Conservation (phyloP, 2,888 invertebrate species). For the Parelbella ahira region DNA sequence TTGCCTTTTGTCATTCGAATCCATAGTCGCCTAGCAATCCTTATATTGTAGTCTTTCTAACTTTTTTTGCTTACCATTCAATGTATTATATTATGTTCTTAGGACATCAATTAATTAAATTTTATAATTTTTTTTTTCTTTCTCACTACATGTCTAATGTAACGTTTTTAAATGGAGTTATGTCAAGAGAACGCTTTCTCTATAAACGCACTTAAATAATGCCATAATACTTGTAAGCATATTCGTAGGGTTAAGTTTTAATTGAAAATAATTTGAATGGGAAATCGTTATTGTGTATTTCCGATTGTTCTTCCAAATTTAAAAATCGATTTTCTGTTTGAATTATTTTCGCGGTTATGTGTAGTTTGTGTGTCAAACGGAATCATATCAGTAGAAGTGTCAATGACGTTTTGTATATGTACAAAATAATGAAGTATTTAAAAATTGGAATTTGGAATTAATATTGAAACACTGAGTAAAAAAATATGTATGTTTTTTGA, state of each 20-base stretch:
- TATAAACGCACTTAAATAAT: constrained; percentile 39
- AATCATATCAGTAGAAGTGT: constrained; percentile 30
- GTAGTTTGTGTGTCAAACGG: constrained; percentile 24
- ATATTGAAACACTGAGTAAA: too few species aligned
- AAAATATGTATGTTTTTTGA: background rate
- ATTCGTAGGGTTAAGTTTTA: constrained; percentile 50
- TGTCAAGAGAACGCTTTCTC: constrained; percentile 1
- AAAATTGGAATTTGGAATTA: too few species aligned
- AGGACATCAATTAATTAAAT: too few species aligned
- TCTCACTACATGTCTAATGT: too few species aligned
- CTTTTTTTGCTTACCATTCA: too few species aligned
- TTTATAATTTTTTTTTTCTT: too few species aligned
- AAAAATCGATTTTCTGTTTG: constrained; percentile 67
- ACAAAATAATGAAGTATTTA: too few species aligned
- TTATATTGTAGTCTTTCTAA: too few species aligned
- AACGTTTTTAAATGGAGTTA: too few species aligned
- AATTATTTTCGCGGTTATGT: constrained; percentile 58
- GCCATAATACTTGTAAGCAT: constrained; percentile 76
- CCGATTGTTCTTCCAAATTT: constrained; percentile 18
- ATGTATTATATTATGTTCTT: too few species aligned
- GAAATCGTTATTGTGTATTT: constrained; percentile 53
- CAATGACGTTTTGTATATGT: constrained; percentile 29
- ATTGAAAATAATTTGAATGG: constrained; percentile 73
- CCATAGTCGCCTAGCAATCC: too few species aligned
- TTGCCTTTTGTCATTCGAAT: too few species aligned